phyloP scores from a whole-genome alignment of 2,888 invertebrate genomes.

The Endomychus coccineus region DNA sequence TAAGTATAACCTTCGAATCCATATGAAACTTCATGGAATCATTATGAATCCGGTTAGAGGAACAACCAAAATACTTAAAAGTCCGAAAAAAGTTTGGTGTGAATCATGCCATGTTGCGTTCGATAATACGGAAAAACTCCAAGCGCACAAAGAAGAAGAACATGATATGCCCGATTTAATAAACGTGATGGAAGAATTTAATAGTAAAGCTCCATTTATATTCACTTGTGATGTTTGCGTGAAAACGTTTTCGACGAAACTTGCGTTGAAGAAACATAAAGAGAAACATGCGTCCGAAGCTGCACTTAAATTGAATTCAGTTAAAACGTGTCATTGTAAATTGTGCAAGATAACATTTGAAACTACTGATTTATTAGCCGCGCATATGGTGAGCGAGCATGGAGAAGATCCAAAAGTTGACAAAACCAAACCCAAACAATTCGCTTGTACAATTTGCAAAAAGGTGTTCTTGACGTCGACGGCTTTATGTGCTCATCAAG shows the following conservation, averaged over 20 bases:
- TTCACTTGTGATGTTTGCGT: constrained; percentile 43
- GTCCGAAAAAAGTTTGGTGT: constrained; percentile 46
- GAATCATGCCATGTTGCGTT: constrained; percentile 58
- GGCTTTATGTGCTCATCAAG: constrained; percentile 56
- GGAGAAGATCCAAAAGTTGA: constrained; percentile 21
- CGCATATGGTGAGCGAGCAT: constrained; percentile 38
- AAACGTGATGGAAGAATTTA: constrained; percentile 21
- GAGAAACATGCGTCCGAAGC: constrained; percentile 28
- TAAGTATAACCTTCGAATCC: constrained; percentile 41
- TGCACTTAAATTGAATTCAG: constrained; percentile 11
- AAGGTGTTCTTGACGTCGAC: constrained; percentile 50
- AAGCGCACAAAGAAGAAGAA: constrained; percentile 51
- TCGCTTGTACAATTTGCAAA: constrained; percentile 57
- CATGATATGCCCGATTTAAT: constrained; percentile 24
- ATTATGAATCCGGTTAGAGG: constrained; percentile 33
- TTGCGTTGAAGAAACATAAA: constrained; percentile 41
- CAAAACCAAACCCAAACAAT: constrained; percentile 21
- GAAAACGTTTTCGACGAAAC: constrained; percentile 40
- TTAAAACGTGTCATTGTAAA: constrained; percentile 32
- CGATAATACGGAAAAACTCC: constrained; percentile 47
- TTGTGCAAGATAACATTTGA: constrained; percentile 37
- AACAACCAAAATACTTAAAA: constrained; percentile 25
- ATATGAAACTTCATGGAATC: constrained; percentile 46
- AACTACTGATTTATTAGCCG: constrained; percentile 25
- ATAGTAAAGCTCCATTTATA: constrained; percentile 25